Evolutionary conservation across 1,140 invertebrate genomes (phyloP).

Genomic region (Solenopsis invicta): DNA sequence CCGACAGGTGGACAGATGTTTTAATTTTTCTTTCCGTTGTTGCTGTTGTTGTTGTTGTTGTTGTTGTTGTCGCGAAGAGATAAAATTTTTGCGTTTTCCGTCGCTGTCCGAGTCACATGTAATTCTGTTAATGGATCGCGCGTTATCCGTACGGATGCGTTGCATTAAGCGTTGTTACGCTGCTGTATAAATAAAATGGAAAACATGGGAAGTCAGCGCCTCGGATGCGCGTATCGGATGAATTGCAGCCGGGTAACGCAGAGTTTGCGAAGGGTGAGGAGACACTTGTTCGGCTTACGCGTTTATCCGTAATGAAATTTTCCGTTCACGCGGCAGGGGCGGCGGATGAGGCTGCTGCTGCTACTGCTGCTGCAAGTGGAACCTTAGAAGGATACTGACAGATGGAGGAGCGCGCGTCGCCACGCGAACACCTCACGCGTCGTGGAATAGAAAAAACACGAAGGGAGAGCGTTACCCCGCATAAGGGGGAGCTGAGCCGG

Average conservation of each 20-base stretch:
- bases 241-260: constrained; percentile 1
- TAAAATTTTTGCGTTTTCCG: constrained; percentile 19
- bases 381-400: constrained; percentile 37
- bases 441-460: constrained; percentile 62
- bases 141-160: constrained; percentile 22
- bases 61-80: background rate
- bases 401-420: constrained; percentile 29
- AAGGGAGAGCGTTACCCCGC: constrained; percentile 9
- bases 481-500: background rate
- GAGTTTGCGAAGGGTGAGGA: constrained; percentile 1
- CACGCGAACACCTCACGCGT: constrained; percentile 48
- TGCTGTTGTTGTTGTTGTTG: background rate
- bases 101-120: constrained; percentile 8
- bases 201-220: constrained; percentile 35
- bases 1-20: background rate
- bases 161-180: constrained; percentile 46
- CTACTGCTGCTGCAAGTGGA: constrained; percentile 37
- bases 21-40: constrained; percentile 25
- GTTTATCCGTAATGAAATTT: constrained; percentile 69
- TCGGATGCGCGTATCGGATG: constrained; percentile 23
- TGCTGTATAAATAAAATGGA: constrained; percentile 44
- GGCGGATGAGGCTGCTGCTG: background rate
- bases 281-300: constrained; percentile 65
- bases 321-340: background rate
- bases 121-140: constrained; percentile 55